These are phyloP conservation scores for Arrhamphus sclerolepis DNA, from an alignment of 2,797 vertebrate genomes.

Conservation along the genomic window DNA sequence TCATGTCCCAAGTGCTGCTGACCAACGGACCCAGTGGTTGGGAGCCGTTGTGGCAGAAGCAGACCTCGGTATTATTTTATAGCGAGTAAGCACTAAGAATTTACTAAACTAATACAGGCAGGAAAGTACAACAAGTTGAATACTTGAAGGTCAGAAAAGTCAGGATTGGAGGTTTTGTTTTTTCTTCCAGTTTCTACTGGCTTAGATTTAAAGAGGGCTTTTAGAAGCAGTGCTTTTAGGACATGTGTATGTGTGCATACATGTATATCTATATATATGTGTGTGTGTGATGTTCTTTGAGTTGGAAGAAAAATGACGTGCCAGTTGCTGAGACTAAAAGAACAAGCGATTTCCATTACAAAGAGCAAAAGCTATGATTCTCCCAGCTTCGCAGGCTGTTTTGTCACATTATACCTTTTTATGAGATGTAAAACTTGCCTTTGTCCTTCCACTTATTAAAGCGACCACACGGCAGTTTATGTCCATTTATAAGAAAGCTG, in stretches of 20 bases:
- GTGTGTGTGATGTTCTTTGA: too few relatives aligned
- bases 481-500: slow-evolving; percentile 22
- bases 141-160: background rate
- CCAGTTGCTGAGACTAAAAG: background rate
- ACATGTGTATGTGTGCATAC: too few relatives aligned
- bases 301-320: too few relatives aligned
- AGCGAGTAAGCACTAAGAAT: background rate
- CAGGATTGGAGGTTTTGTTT: background rate
- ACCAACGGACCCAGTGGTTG: background rate
- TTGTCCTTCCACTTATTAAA: too few relatives aligned
- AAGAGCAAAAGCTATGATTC: background rate
- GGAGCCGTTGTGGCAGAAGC: background rate
- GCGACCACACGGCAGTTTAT: slow-evolving; percentile 7
- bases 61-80: background rate
- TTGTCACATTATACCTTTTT: slow-evolving; percentile 1
- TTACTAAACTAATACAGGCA: background rate
- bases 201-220: background rate
- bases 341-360: background rate
- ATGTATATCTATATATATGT: too few relatives aligned
- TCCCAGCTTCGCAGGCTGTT: background rate
- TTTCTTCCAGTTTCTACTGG: background rate
- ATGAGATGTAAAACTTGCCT: background rate
- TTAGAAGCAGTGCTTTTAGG: slow-evolving; percentile 18
- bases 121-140: background rate
- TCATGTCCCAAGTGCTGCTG: background rate